phyloP scores from a whole-genome alignment of 2,797 vertebrate genomes.

The Clarias fuscus region DNA sequence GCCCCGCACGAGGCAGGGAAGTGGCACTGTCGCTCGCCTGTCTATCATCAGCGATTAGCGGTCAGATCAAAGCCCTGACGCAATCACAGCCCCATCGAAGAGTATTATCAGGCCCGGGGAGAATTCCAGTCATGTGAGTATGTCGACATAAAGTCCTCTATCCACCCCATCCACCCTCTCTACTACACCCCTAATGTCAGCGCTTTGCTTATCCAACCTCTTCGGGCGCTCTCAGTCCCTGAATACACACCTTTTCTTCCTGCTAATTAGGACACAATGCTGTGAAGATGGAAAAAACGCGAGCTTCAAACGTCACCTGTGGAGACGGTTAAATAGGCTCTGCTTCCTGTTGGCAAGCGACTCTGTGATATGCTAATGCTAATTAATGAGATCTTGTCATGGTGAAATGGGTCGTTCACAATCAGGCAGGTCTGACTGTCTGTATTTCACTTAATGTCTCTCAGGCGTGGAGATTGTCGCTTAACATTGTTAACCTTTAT shows the following conservation, averaged over 20 bases:
- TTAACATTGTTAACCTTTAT: constrained; percentile 60
- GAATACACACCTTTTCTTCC: constrained; percentile 58
- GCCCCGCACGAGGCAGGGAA: constrained; percentile 43
- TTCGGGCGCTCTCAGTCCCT: constrained; percentile 15
- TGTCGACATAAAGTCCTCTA: constrained; percentile 43
- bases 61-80: constrained; percentile 73
- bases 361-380: constrained; percentile 53
- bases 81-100: constrained; percentile 70
- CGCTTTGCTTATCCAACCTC: constrained; percentile 35
- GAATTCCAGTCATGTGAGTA: constrained; percentile 30
- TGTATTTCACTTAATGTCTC: constrained; percentile 56
- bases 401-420: constrained; percentile 44
- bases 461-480: constrained; percentile 49
- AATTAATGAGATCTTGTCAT: constrained; percentile 58
- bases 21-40: constrained; percentile 49
- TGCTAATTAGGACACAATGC: constrained; percentile 67
- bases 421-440: constrained; percentile 48
- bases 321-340: constrained; percentile 56
- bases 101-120: constrained; percentile 66
- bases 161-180: constrained; percentile 53
- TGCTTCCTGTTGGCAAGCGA: constrained; percentile 53
- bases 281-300: constrained; percentile 48
- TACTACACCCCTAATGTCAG: constrained; percentile 21
- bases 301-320: constrained; percentile 61
- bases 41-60: constrained; percentile 73